A percentile compares a stretch with the other conserved stretches of the same genome.
These are phyloP conservation scores for Drosophila prostipennis DNA, from an alignment of 2,888 invertebrate species.

Conservation along the genomic window DNA sequence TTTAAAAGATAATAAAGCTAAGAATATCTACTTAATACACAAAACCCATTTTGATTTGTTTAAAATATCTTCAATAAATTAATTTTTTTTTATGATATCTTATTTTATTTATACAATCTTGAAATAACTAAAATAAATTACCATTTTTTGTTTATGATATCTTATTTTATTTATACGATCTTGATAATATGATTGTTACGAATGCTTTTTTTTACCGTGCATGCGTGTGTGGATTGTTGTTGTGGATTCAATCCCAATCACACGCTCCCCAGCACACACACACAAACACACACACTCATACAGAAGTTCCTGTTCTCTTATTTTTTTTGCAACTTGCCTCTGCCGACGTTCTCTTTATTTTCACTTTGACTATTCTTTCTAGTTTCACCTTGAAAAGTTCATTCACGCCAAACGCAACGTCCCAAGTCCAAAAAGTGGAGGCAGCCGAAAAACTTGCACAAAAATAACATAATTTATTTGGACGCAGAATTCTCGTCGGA, in stretches of 20 bases:
- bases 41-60: no score
- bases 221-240: slow-evolving; percentile 59
- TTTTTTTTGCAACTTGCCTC: slow-evolving; percentile 57
- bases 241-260: slow-evolving; percentile 63
- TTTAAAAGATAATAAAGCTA: no score
- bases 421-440: slow-evolving; percentile 51
- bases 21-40: no score
- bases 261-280: slow-evolving; percentile 66
- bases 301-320: slow-evolving; percentile 68
- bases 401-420: slow-evolving; percentile 82
- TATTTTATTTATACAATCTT: no score
- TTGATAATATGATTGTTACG: no score
- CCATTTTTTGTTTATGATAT: no score
- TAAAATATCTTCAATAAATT: no score
- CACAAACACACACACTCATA: slow-evolving; percentile 32
- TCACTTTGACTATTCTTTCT: slow-evolving; percentile 73
- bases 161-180: no score
- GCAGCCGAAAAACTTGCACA: slow-evolving; percentile 73
- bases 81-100: no score
- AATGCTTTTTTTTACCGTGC: slow-evolving; percentile 4
- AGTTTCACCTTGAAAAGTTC: slow-evolving; percentile 83
- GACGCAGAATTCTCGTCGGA: slow-evolving; percentile 43
- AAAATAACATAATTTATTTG: slow-evolving; percentile 79
- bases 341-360: slow-evolving; percentile 42
- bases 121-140: no score